Percentiles rank a stretch among this genome's conserved stretches.
Conservation (phyloP, 2,888 invertebrate genomes). For the Agonum fuliginosum region DNA sequence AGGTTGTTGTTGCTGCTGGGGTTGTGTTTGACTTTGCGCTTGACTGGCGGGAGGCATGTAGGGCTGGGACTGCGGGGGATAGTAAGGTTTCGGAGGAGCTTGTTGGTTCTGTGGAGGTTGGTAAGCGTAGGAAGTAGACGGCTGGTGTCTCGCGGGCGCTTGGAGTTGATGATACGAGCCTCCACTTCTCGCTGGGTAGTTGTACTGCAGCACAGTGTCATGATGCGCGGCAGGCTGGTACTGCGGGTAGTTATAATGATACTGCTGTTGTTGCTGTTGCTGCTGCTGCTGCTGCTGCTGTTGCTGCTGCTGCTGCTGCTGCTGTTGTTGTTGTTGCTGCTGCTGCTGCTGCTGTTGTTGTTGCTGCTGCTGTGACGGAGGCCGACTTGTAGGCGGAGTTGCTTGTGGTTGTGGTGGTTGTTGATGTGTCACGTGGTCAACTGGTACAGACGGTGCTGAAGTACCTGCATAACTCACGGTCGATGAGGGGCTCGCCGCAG, state of each 20-base stretch:
- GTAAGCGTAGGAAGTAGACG: conserved; percentile 35
- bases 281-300: conserved; percentile 64
- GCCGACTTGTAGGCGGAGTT: conserved; percentile 67
- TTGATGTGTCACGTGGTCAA: neutral
- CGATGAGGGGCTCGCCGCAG: conserved; percentile 68
- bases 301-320: conserved; percentile 66
- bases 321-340: conserved; percentile 67
- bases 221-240: conserved; percentile 52
- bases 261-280: conserved; percentile 64
- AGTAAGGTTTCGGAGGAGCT: conserved; percentile 20
- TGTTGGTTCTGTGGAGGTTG: conserved; percentile 15
- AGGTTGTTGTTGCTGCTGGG: neutral
- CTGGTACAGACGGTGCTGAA: too few species aligned
- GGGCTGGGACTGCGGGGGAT: conserved; percentile 45
- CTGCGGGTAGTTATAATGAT: neutral
- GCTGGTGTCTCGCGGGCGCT: conserved; percentile 49
- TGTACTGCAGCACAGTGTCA: conserved; percentile 27
- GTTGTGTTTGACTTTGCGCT: conserved; percentile 5
- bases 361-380: conserved; percentile 68
- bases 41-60: conserved; percentile 42
- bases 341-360: conserved; percentile 63
- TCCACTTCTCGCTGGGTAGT: neutral
- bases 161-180: conserved; percentile 66
- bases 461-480: conserved; percentile 61
- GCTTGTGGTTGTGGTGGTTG: conserved; percentile 5